These are phyloP conservation scores for Protobothrops flavoviridis DNA, from an alignment of 2,113 vertebrate genomes.

Conservation along the genomic window DNA sequence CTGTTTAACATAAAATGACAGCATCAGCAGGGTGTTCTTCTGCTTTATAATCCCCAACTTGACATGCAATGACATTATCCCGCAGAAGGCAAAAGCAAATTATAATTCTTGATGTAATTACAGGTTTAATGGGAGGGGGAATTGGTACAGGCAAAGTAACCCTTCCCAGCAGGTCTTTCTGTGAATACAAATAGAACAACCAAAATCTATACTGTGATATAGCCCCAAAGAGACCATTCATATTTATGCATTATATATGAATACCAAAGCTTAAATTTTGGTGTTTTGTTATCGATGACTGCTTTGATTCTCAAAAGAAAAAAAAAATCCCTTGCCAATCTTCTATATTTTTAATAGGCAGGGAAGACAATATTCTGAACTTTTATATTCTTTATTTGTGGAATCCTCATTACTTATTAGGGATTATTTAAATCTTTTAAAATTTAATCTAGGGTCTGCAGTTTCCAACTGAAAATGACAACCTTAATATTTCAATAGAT, in stretches of 20 bases:
- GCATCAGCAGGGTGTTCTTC: conserved; percentile 40
- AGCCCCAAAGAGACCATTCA: conserved; percentile 35
- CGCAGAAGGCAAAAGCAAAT: conserved; percentile 49
- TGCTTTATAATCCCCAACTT: conserved; percentile 60
- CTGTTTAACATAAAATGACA: conserved; percentile 51
- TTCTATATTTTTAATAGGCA: background rate
- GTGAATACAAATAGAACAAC: conserved; percentile 44
- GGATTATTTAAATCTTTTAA: conserved; percentile 56
- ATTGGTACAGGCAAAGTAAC: conserved; percentile 55
- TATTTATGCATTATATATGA: conserved; percentile 12
- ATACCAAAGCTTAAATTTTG: conserved; percentile 3
- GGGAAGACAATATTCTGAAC: conserved; percentile 23
- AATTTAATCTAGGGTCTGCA: conserved; percentile 35
- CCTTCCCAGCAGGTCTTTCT: conserved; percentile 35
- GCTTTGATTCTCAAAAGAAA: background rate
- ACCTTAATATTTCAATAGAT: conserved; percentile 29
- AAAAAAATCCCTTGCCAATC: background rate
- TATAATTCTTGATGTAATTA: conserved; percentile 71
- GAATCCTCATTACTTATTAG: conserved; percentile 43
- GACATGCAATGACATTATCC: conserved; percentile 55
- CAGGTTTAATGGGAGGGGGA: conserved; percentile 48
- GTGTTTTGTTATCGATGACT: background rate
- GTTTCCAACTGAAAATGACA: conserved; percentile 28
- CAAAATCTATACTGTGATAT: conserved; percentile 14
- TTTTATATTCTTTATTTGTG: background rate